Conservation (phyloP, 1,140 invertebrate species). For the Drosophila truncata region DNA sequence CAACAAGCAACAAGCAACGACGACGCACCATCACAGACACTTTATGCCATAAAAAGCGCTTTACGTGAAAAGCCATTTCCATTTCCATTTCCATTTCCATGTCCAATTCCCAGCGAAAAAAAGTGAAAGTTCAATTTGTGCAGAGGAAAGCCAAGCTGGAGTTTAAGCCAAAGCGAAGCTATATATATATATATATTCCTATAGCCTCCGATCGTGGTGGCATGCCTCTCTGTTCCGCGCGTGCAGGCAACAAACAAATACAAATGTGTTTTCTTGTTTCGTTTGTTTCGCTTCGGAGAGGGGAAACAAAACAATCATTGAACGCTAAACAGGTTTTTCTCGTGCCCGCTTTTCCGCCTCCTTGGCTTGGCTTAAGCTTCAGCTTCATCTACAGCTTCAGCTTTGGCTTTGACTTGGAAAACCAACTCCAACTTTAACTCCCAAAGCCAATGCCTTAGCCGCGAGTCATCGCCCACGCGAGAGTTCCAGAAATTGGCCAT, state of each 20-base stretch:
- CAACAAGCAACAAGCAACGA: slow-evolving; percentile 10
- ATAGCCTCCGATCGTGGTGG: slow-evolving; percentile 24
- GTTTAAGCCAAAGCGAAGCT: slow-evolving; percentile 3
- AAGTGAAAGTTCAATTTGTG: slow-evolving; percentile 81
- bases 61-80: slow-evolving; percentile 54
- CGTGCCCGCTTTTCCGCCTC: slow-evolving; percentile 81
- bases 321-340: slow-evolving; percentile 83
- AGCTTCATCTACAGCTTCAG: not conserved
- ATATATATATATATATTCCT: slow-evolving; percentile 13
- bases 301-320: slow-evolving; percentile 69
- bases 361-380: slow-evolving; percentile 40
- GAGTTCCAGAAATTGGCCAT: slow-evolving; percentile 45
- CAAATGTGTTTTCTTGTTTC: slow-evolving; percentile 59
- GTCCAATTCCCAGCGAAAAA: slow-evolving; percentile 54
- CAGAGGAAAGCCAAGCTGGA: slow-evolving; percentile 55
- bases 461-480: slow-evolving; percentile 52
- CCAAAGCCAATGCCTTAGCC: slow-evolving; percentile 42
- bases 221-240: slow-evolving; percentile 61
- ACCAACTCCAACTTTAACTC: slow-evolving; percentile 7
- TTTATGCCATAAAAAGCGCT: slow-evolving; percentile 43
- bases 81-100: slow-evolving; percentile 40
- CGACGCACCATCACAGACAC: slow-evolving; percentile 35
- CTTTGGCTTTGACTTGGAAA: slow-evolving; percentile 10
- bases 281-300: slow-evolving; percentile 19
- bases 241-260: slow-evolving; percentile 65